These are phyloP conservation scores for Hybognathus amarus DNA, from an alignment of 2,797 vertebrate genomes.

Conservation along the genomic window DNA sequence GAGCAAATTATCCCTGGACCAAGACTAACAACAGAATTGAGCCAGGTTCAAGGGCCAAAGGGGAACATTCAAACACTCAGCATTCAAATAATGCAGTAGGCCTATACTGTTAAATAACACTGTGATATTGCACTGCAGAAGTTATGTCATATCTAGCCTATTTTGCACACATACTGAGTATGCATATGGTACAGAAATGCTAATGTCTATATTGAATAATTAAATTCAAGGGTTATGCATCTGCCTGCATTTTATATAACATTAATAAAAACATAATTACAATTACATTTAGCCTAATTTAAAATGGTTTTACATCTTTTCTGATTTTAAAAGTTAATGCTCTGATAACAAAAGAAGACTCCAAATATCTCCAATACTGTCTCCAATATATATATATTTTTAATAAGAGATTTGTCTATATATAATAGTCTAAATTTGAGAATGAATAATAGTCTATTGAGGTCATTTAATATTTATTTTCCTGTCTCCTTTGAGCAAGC, in stretches of 20 bases:
- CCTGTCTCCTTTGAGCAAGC: neutral
- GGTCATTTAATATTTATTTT: neutral
- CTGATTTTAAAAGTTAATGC: neutral
- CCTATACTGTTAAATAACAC: constrained; percentile 9
- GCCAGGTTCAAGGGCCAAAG: constrained; percentile 16
- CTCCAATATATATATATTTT: neutral
- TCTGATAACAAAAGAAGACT: neutral
- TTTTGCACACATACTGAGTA: neutral
- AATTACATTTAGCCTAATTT: neutral
- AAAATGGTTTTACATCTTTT: neutral
- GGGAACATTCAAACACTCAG: neutral
- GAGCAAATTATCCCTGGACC: constrained; percentile 58
- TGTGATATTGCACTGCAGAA: neutral
- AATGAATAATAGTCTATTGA: neutral
- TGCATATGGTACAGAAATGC: neutral
- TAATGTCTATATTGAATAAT: neutral
- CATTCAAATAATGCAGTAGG: neutral
- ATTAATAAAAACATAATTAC: neutral
- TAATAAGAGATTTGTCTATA: neutral
- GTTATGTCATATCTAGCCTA: neutral
- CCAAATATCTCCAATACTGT: too few relatives aligned
- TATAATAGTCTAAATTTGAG: neutral
- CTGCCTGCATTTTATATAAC: neutral
- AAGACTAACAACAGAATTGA: constrained; percentile 38
- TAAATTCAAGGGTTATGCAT: neutral